Conservation (phyloP, 2,113 vertebrate genomes). For the Pomatostomus ruficeps region DNA sequence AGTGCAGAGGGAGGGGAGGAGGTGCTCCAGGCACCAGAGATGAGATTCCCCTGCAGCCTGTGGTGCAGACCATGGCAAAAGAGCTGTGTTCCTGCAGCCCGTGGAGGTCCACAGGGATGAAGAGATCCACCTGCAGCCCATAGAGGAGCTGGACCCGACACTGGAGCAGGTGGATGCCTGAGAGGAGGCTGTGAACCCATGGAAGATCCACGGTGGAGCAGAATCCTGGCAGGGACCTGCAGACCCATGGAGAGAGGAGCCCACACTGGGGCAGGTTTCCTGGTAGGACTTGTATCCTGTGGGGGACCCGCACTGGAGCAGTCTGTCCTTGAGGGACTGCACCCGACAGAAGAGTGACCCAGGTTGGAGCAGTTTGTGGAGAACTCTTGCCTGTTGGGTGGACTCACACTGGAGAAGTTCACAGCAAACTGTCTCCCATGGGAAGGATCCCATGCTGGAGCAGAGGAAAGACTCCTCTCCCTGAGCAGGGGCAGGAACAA, state of each 20-base stretch:
- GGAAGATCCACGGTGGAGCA: rapidly evolving
- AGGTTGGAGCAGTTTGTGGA: background rate
- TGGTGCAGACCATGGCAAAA: background rate
- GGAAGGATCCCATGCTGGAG: background rate
- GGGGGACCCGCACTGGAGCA: background rate
- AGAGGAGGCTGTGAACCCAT: background rate
- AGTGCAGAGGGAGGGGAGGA: background rate
- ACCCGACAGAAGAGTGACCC: background rate
- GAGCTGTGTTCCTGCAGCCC: background rate
- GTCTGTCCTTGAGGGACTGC: background rate
- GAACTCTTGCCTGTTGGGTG: background rate
- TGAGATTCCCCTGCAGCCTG: rapidly evolving
- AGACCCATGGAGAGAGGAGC: background rate
- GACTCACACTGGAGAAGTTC: background rate
- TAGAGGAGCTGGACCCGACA: background rate
- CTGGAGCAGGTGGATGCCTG: background rate
- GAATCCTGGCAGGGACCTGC: background rate
- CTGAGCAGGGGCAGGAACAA: background rate
- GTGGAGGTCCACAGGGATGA: no score
- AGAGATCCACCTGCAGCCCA: background rate
- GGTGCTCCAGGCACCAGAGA: background rate
- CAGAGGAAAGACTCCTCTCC: background rate
- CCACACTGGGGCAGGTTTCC: background rate
- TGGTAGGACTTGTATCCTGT: no score
- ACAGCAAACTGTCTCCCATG: background rate